Percentiles rank a stretch among this genome's conserved stretches.
These are phyloP conservation scores for Stegastes partitus DNA, from an alignment of 2,113 vertebrate species.

Conservation along the genomic window DNA sequence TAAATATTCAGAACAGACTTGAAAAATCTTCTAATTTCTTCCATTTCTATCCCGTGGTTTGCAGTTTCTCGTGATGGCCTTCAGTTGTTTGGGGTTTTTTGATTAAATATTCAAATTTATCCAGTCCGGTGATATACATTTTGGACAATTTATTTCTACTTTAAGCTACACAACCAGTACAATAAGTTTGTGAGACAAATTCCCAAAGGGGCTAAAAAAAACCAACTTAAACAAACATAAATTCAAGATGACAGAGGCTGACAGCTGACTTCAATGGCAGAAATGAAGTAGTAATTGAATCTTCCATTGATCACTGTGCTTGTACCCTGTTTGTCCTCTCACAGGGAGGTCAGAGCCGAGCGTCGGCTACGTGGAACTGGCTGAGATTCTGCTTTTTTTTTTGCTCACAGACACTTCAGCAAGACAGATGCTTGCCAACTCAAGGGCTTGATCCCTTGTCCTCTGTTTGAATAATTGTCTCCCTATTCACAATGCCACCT, in stretches of 20 bases:
- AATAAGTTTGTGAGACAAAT: background rate
- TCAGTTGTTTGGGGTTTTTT: too few relatives aligned
- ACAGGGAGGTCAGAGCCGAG: conserved; percentile 56
- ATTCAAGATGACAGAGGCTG: conserved; percentile 33
- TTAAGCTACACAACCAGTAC: background rate
- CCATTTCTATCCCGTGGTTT: too few relatives aligned
- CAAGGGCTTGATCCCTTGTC: conserved; percentile 64
- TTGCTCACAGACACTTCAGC: conserved; percentile 44
- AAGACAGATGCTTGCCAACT: conserved; percentile 65
- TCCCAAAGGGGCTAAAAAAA: conserved; percentile 1
- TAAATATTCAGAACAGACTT: too few relatives aligned
- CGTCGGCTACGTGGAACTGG: conserved; percentile 44
- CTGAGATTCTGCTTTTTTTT: conserved; percentile 64
- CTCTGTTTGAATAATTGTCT: conserved; percentile 67
- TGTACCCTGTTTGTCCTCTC: conserved; percentile 48
- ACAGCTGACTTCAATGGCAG: conserved; percentile 24
- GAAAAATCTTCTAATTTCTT: too few relatives aligned
- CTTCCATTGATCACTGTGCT: conserved; percentile 61
- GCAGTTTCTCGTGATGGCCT: too few relatives aligned
- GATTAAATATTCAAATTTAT: too few relatives aligned
- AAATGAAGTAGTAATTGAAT: conserved; percentile 58
- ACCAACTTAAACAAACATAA: background rate
- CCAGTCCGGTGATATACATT: too few relatives aligned
- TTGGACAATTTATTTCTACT: too few relatives aligned
- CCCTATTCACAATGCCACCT: conserved; percentile 42